A percentile compares a stretch with the other conserved stretches of the same genome.
These are phyloP conservation scores for Diadromus collaris DNA, from an alignment of 2,888 invertebrate species.

Conservation along the genomic window DNA sequence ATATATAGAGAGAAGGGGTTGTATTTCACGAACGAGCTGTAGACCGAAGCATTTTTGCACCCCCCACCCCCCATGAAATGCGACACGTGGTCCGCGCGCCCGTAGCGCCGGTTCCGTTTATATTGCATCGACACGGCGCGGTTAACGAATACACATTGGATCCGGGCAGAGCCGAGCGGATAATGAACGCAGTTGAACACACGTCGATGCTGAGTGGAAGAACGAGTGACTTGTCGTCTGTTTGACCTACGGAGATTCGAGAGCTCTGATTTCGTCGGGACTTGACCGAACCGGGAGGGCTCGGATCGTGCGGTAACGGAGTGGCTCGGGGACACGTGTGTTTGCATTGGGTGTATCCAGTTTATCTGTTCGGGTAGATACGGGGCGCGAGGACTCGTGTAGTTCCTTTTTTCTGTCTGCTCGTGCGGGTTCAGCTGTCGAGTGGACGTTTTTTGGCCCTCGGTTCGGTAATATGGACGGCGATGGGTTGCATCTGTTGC, in stretches of 20 bases:
- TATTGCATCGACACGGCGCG: not conserved
- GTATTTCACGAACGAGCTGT: slow-evolving; percentile 39
- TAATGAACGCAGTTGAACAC: not conserved
- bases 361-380: not conserved
- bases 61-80: slow-evolving; percentile 22
- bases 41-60: slow-evolving; percentile 43
- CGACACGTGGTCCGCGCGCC: not conserved
- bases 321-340: not conserved
- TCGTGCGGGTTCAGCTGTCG: not conserved
- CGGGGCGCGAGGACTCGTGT: slow-evolving; percentile 1
- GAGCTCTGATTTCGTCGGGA: slow-evolving; percentile 30
- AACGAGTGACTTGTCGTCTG: slow-evolving; percentile 41
- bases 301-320: not conserved
- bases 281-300: slow-evolving; percentile 32
- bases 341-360: not conserved
- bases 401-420: not conserved
- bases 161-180: not conserved
- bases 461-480: not conserved
- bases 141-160: slow-evolving; percentile 1
- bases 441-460: not conserved
- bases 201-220: not conserved
- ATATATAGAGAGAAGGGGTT: slow-evolving; percentile 35
- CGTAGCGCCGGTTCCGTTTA: not conserved
- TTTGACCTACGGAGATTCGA: slow-evolving; percentile 41
- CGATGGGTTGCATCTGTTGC: not conserved